Conservation (phyloP, 2,113 vertebrate species). For the Apistogramma diplotaenia region DNA sequence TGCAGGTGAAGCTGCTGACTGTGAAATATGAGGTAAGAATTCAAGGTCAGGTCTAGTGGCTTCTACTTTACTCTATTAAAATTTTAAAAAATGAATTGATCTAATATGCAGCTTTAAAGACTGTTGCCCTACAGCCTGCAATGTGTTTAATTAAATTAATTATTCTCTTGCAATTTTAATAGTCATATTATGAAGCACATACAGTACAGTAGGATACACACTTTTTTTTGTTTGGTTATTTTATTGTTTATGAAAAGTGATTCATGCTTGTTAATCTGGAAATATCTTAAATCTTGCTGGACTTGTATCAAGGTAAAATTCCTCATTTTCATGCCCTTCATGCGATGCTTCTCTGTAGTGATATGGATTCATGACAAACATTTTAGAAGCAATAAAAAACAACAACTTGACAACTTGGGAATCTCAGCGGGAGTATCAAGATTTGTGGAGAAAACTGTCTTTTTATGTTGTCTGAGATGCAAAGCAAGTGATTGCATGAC, state of each 20-base stretch:
- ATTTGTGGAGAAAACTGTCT: background rate
- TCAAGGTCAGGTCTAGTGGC: slow-evolving; percentile 27
- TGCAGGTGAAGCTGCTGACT: background rate
- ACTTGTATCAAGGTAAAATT: background rate
- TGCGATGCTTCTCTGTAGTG: background rate
- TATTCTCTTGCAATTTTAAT: background rate
- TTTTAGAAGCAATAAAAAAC: background rate
- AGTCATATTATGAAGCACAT: background rate
- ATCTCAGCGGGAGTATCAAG: background rate
- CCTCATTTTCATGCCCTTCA: background rate
- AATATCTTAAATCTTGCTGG: background rate
- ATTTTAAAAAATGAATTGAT: background rate
- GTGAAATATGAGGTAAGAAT: background rate
- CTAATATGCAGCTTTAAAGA: slow-evolving; percentile 36
- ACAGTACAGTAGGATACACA: background rate
- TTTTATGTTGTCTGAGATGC: background rate
- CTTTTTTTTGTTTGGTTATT: background rate
- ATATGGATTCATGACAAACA: background rate
- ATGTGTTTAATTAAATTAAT: background rate
- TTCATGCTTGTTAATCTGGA: background rate
- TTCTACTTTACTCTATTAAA: background rate
- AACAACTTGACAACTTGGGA: slow-evolving; percentile 2
- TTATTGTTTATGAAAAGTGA: background rate
- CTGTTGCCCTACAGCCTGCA: background rate
- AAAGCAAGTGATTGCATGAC: background rate